Base-by-base conservation (phyloP, 2,797 vertebrate species). In the Fratercula arctica region DNA sequence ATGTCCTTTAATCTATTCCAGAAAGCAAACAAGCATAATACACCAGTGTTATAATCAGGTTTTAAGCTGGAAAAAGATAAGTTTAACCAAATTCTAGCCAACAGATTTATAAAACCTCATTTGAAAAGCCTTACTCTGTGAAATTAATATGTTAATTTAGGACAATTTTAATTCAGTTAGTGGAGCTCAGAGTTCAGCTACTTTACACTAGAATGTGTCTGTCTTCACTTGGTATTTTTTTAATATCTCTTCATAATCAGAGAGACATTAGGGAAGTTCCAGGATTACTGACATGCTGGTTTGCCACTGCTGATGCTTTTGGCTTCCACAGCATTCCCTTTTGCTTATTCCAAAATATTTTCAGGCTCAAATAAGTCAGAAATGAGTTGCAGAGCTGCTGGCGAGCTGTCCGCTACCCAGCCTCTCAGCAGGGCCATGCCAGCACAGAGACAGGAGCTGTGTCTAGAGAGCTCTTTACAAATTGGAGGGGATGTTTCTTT, bases 361-460 rank as follows among this genome's bases (percentile, higher is more conserved):
- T 46, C 73, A 81, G 85, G 45, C 66, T 57, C 19, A 9, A 69
- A 14, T 13, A 53, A 51, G 31, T 21, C n/a, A 7, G 76, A 54
- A 68, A 45, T 2, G 25, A 39, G 51, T 11, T 74, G 45, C 31
- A 23, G 78, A n/a, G 37, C 45, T 78, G 51, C 53, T 72, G 68
- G 46, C 3, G 17, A 82, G 68, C 74, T 74, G 28, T 33, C 9
- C 1, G 2, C 39, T 39, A 3, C 29, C 16, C 24, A 12, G 0
- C 21, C 31, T 41, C 35, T 24, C 1, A 6, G 33, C 2, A 23
- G 69, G 29, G 45, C 60, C 6, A 3, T 12, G 57, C 23, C 57
- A 67, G 63, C 29, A 4, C 3, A 9, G 70, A 61, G 60, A 18
- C 23, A 17, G 41, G 46, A 75, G 56, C 63, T 16, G 37, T 33